Evolutionary conservation across 2,113 vertebrate species (phyloP), one percentile per base, ranked within the genome.

Genomic region (Brachyhypopomus occidentalis): DNA sequence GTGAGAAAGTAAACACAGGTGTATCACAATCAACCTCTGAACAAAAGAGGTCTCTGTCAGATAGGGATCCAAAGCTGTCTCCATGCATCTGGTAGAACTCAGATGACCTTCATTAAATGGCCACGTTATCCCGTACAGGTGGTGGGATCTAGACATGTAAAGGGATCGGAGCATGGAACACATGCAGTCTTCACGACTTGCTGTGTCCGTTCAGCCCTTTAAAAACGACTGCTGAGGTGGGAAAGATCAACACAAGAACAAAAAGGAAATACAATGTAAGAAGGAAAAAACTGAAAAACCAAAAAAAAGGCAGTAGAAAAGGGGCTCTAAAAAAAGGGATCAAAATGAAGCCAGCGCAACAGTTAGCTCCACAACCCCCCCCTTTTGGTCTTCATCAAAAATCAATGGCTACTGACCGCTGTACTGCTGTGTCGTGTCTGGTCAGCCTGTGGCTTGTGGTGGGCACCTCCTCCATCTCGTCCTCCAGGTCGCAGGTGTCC

Each of bases 391-490:
- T 91, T 90, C 94, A 95, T 94, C 94, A 96, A 94, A 96, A 96
- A 95, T 95, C 88, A 88, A 97, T 91, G 81, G 95, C 95, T 99
- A 99, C 98, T 98, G 96, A 99, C 98, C 98, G 96, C 96, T 99
- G 98, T 90, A 98, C 96, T 92, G 96, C 94, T 93, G 97, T 99
- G 87, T 99, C 98, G 27, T 98, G 97, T 84, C 96, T 94, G 88
- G 97, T 95, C 80, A 99, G 96, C 92, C 97, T 94, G 94, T 99
- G 98, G 87, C 98, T 99, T 20, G 98, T 99, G 86, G 97, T 98
- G 72, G 98, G 97, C 88, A 98, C 96, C 77, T 99, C 98, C 82
- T 99, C 97, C n/a, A 98, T 92, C 90, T 98, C 98, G 0, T 98
- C 98, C 0, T 98, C 98, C 73, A 97, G 94, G 87, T 98, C 96